Base-by-base conservation (phyloP, 2,113 vertebrate genomes). In the Atherinomorus stipes region DNA sequence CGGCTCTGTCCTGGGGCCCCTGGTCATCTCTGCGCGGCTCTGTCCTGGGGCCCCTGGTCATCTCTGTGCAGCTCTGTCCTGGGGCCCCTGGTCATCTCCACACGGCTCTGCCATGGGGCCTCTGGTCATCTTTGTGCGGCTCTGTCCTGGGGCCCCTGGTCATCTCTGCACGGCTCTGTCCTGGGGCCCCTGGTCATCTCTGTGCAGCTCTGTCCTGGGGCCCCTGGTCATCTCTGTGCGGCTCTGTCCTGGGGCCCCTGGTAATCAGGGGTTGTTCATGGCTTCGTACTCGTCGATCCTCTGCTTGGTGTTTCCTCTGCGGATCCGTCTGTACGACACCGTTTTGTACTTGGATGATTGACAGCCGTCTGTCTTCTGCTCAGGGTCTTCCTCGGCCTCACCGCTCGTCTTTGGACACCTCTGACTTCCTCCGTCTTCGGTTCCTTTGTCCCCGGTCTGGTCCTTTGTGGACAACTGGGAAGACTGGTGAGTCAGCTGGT, bases 201-300 rank as follows among this genome's bases (percentile, higher is more conserved):
- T n/a, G n/a, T n/a, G n/a, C n/a, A n/a, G 28, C 28, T 4, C 3
- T 7, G 28, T 9, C 54, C 21, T 25, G 45, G 44, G 45, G 28
- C 16, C 38, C 31, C 25, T 45, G 22, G 7, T 42, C 31, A 21
- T 64, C 22, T 49, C 26, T 47, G 7, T 54, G n/a, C n/a, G 11
- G 9, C 31, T 64, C n/a, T n/a, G n/a, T n/a, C 19, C 23, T 13
- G 58, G 13, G n/a, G n/a, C n/a, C n/a, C n/a, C 7, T 11, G 19
- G 53, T 6, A 12, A 50, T 94, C 86, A 96, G 26, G 88, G 86
- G 84, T 96, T 94, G 92, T 96, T 94, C 94, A 98, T 95, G 64
- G 95, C 95, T 72, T 98, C 97, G 18, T 97, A 98, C 83, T 97
- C 96, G 28, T 98, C 96, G 1, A 98, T 96, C 59, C 96, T 95